These are phyloP conservation scores for Octomys mimax DNA, from an alignment of 2,797 vertebrate genomes.

Conservation along the genomic window DNA sequence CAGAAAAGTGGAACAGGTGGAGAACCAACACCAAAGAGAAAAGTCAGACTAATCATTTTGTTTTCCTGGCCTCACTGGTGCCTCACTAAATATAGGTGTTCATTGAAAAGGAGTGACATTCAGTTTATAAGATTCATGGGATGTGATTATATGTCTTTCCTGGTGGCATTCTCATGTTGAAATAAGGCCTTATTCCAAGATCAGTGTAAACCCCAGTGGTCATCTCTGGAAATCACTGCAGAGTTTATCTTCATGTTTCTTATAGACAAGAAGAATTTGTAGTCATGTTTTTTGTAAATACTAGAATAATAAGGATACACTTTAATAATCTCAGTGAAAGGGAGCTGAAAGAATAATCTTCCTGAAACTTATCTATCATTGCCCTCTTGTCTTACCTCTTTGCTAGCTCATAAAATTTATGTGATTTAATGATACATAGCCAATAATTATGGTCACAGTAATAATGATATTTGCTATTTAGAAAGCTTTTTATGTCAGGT, in stretches of 20 bases:
- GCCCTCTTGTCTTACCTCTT: neutral
- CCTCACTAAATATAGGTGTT: neutral
- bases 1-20: neutral
- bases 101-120: neutral
- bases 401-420: neutral
- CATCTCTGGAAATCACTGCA: conserved; percentile 20
- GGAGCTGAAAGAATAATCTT: neutral
- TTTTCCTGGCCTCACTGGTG: neutral
- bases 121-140: neutral
- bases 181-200: neutral
- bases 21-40: neutral
- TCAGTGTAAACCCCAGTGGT: neutral
- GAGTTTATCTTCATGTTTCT: neutral
- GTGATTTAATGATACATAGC: neutral
- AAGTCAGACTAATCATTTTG: neutral
- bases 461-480: neutral
- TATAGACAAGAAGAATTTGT: too few species aligned
- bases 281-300: conserved; percentile 5
- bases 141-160: neutral
- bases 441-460: neutral
- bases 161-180: neutral
- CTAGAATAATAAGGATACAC: neutral
- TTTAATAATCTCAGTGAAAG: conserved; percentile 24
- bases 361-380: neutral
- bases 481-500: neutral